Evolutionary conservation across 2,888 invertebrate genomes (phyloP), one percentile per base, ranked within the genome.

Genomic region (Ypsolopha sequella): DNA sequence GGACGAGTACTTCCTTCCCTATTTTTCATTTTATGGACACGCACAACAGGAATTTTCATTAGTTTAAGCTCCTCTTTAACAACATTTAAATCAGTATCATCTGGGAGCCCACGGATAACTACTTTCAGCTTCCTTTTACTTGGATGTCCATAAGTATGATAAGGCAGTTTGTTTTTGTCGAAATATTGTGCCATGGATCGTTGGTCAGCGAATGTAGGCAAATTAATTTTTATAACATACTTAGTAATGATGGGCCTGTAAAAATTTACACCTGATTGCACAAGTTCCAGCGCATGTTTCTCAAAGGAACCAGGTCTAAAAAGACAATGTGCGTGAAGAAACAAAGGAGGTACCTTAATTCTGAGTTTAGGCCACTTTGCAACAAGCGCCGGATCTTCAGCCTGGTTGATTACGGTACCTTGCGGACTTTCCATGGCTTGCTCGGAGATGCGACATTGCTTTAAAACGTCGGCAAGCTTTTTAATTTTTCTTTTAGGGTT

Each of bases 131-230:
- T 75, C 51, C 66, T 68, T 51, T 73, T 68, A 7, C 56, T 54
- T 7, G 76, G 75, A 55, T 70, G 58, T 1, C 74, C 70, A 58
- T 63, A 79, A 7, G 80, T 80, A 47, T 80, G 76, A 53, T 68
- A 78, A 0, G 76, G 75, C 9, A 77, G 41, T 47, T 73, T 54
- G 10, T 65, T 64, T 14, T 64, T 66, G 6, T 72, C 64, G 10
- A 77, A 70, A 59, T 69, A 76, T 50, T 71, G 58, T 2, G 61
- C 51, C 49, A 78, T 51, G 13, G 58, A 54, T 53, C 64, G 69
- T 43, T 76, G 68, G 50, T 76, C 76, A 54, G 66, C 60, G 34
- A 64, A 60, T 6, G 68, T 60, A 41, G 51, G 48, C 13, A 68
- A 73, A 34, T 54, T 53, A 47, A 79, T 65, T 64, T 68, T 75